These are phyloP conservation scores for Notothenia coriiceps DNA, from an alignment of 2,113 vertebrate genomes.

Conservation along the genomic window DNA sequence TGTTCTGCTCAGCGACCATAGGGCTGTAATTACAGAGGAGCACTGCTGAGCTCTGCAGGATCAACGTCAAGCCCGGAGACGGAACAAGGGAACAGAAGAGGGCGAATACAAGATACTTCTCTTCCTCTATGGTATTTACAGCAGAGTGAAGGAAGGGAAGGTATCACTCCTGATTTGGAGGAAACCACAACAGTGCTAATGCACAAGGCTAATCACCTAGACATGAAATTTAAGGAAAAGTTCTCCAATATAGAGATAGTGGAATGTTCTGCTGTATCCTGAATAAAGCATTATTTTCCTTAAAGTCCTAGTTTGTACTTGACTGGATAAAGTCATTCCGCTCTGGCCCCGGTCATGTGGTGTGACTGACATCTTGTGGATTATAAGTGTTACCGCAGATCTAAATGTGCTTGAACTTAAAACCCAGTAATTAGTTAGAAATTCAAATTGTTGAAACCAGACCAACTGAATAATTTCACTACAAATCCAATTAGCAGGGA, in stretches of 20 bases:
- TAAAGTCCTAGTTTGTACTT: not conserved
- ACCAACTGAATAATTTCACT: not conserved
- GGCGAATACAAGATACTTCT: conserved; percentile 25
- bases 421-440: not conserved
- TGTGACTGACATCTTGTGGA: conserved; percentile 78
- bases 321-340: not conserved
- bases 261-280: no score
- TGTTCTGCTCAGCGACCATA: conserved; percentile 83
- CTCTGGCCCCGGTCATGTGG: not conserved
- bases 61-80: conserved; percentile 69
- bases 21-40: conserved; percentile 84
- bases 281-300: no score
- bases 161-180: not conserved
- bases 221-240: not conserved
- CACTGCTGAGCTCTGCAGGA: conserved; percentile 83
- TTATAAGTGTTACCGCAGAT: not conserved
- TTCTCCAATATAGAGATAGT: not conserved
- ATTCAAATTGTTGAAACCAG: not conserved
- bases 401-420: not conserved
- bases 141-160: not conserved
- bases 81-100: conserved; percentile 31
- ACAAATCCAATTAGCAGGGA: not conserved
- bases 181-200: not conserved
- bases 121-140: not conserved
- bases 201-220: not conserved